Evolutionary conservation across 2,113 vertebrate species (phyloP), one percentile per base, ranked within the genome.

Genomic region (Entosphenus tridentatus): DNA sequence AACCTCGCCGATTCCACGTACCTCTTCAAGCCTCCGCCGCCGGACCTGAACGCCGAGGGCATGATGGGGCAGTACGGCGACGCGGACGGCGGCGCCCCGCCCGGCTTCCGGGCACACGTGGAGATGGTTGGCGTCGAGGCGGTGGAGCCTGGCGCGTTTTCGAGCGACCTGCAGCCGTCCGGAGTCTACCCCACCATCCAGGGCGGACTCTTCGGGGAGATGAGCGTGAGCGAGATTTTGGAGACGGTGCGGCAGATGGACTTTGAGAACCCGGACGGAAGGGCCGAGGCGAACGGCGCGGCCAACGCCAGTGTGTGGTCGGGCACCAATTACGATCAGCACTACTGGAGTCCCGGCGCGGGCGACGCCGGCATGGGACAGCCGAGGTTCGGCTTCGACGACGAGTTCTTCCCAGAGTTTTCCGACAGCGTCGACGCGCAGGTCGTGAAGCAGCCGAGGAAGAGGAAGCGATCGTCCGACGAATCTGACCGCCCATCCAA

Each of bases 221-320:
- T 65, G 8, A 65, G 62, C 21, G 62, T 65, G 62, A 65, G 62
- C 21, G 62, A 65, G 62, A 65, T 65, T 21, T 65, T 65, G 62
- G 62, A 65, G 21, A 65, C 62, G 10, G 62, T 65, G 62, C n/a
- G 62, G 21, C 62, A 65, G 62, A 65, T 65, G 62, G 62, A 65
- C 21, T 65, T 65, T n/a, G 62, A 65, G 8, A 65, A 65, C 10
- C 39, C 39, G 39, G 39, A 39, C 39, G 39, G 39, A 39, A 39
- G 39, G 39, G 21, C n/a, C 10, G 62, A 65, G 21, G 62, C 62
- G n/a, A n/a, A 65, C 21, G 62, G 62, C 21, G 62, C n/a, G 8
- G 62, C n/a, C 10, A 65, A 65, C 62, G n/a, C 62, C 21, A 16
- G n/a, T 9, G n/a, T 16, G n/a, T 65, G 62, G 62, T 65, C 62